Base-by-base conservation (phyloP, 2,113 vertebrate genomes). In the Elanus axillaris region DNA sequence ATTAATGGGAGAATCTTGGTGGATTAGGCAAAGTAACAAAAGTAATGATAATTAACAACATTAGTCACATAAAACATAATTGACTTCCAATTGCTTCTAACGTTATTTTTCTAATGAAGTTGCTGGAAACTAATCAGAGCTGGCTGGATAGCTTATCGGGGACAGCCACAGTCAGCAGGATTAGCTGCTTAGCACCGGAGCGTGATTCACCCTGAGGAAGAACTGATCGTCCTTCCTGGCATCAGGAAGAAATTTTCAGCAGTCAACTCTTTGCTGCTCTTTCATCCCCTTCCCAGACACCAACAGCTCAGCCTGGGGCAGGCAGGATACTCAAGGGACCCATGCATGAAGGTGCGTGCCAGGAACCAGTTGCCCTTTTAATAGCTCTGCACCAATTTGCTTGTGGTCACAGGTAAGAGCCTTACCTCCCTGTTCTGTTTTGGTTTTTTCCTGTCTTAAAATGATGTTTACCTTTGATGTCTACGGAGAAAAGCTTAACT, bases 141-240 rank as follows among this genome's bases (percentile, higher is more conserved):
- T 79, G 96, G 58, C 91, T 22, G 4, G 55, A 80, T 64, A 86
- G 89, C 84, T 97, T 95, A 96, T 91, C 94, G 86, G 68, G 78
- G 50, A 86, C 55, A 84, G 84, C 53, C 92, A 63, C 60, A 87
- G 79, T 26, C 62, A 1, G 62, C 76, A 63, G 85, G 95, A 94
- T 97, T 72, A 95, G 88, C 88, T 71, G 73, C 91, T 79, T 22
- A 55, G 84, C 3, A 1, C n/a, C 0, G 0, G 47, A 59, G 50
- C 0, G 2, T 74, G 86, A 90, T 56, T 90, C 67, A 71, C 48
- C 31, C 66, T 1, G 2, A 84, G 45, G 38, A 93, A 77, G 59
- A 91, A 47, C 81, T 3, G 10, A 58, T 60, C 2, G 9, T 83
- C 91, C 90, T 72, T 81, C 79, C 55, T 67, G 52, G 62, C 69